A percentile compares a stretch with the other conserved stretches of the same genome.
Evolutionary conservation across 2,888 invertebrate species (phyloP).

Genomic region (Bimastos eiseni): DNA sequence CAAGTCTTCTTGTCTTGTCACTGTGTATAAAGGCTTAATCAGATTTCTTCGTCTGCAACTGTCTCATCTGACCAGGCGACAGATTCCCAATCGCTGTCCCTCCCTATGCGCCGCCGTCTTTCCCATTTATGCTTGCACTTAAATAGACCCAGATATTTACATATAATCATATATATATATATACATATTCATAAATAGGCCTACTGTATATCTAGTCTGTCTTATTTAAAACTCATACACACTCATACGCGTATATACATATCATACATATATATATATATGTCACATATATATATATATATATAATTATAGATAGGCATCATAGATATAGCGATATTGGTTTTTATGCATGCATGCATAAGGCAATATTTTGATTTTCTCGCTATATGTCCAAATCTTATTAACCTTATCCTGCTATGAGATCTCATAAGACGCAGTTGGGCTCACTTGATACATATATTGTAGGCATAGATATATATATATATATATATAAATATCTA

Average conservation of each 20-base stretch:
- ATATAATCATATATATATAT: no score
- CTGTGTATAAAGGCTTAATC: not conserved
- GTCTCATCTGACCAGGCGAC: not conserved
- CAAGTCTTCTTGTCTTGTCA: not conserved
- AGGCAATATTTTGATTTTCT: slow-evolving; percentile 13
- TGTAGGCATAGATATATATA: not conserved
- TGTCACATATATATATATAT: no score
- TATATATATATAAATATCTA: not conserved
- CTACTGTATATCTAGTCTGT: no score
- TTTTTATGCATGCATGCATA: slow-evolving; percentile 1
- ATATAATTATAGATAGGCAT: not conserved
- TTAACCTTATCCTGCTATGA: not conserved
- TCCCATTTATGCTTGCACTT: not conserved
- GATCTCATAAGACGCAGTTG: slow-evolving; percentile 6
- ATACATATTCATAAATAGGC: no score
- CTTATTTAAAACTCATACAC: no score
- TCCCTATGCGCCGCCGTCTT: not conserved
- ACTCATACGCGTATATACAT: no score
- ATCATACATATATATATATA: no score
- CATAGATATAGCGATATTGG: not conserved
- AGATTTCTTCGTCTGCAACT: not conserved
- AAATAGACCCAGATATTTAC: no score
- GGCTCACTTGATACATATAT: not conserved
- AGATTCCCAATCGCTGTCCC: not conserved
- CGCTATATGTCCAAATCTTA: not conserved